Evolutionary conservation across 2,113 vertebrate species (phyloP).

Genomic region (Hypomesus transpacificus): DNA sequence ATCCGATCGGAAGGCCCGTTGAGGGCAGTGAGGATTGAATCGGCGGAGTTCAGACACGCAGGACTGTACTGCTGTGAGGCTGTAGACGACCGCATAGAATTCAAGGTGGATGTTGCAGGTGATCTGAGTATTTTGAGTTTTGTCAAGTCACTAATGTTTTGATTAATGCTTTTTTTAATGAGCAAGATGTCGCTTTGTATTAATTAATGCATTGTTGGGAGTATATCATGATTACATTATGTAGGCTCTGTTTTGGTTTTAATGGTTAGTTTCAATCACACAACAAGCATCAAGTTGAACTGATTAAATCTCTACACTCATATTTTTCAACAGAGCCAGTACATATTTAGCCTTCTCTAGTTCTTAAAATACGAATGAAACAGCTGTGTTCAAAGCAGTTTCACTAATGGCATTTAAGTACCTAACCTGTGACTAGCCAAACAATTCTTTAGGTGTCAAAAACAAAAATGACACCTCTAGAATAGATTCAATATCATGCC

Average conservation of each 20-base stretch:
- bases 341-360: neutral
- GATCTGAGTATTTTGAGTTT: conserved; percentile 66
- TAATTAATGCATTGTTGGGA: neutral
- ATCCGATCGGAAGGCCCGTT: conserved; percentile 61
- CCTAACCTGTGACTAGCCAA: neutral
- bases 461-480: no score
- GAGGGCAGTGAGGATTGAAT: conserved; percentile 63
- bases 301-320: neutral
- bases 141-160: conserved; percentile 47
- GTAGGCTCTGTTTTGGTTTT: no score
- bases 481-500: no score
- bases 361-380: neutral
- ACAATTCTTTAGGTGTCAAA: no score
- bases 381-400: neutral
- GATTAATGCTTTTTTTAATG: conserved; percentile 25
- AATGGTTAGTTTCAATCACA: no score
- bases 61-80: conserved; percentile 73
- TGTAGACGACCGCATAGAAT: conserved; percentile 69
- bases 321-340: neutral
- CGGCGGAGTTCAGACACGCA: conserved; percentile 68
- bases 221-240: neutral
- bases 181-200: neutral
- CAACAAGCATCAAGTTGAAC: neutral
- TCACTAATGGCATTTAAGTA: conserved; percentile 1
- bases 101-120: conserved; percentile 81